Percentiles rank a stretch among this genome's conserved stretches.
Evolutionary conservation across 2,113 vertebrate species (phyloP).

Genomic region (Scomber scombrus): DNA sequence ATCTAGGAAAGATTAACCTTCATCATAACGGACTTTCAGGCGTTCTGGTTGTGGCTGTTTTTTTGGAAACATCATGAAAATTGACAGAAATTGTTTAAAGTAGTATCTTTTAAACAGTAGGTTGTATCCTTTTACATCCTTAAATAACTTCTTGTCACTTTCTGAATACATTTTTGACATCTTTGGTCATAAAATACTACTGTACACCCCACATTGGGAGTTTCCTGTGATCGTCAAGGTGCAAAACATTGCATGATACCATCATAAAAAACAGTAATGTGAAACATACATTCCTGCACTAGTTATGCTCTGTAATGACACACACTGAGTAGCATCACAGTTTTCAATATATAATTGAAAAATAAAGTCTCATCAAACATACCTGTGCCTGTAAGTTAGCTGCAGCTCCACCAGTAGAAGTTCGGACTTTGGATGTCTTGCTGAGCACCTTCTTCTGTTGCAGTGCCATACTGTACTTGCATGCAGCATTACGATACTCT

Average conservation of each 20-base stretch:
- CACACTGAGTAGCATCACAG: not conserved
- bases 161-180: too few relatives aligned
- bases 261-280: not conserved
- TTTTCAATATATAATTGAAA: not conserved
- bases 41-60: too few relatives aligned
- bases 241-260: not conserved
- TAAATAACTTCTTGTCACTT: too few relatives aligned
- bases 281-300: not conserved
- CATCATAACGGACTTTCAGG: too few relatives aligned
- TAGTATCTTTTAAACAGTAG: too few relatives aligned
- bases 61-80: too few relatives aligned
- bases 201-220: too few relatives aligned
- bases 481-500: conserved; percentile 97
- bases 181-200: not conserved
- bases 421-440: conserved; percentile 98
- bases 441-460: conserved; percentile 98
- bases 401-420: conserved; percentile 91
- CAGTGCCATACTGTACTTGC: conserved; percentile 97
- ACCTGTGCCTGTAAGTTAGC: conserved; percentile 95
- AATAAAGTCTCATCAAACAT: not conserved
- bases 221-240: not conserved
- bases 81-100: too few relatives aligned
- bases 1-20: not conserved
- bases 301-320: not conserved
- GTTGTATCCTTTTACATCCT: too few relatives aligned